A percentile compares a stretch with the other conserved stretches of the same genome.
Conservation (phyloP, 1,140 invertebrate genomes). For the Rhagoletis zephyria region DNA sequence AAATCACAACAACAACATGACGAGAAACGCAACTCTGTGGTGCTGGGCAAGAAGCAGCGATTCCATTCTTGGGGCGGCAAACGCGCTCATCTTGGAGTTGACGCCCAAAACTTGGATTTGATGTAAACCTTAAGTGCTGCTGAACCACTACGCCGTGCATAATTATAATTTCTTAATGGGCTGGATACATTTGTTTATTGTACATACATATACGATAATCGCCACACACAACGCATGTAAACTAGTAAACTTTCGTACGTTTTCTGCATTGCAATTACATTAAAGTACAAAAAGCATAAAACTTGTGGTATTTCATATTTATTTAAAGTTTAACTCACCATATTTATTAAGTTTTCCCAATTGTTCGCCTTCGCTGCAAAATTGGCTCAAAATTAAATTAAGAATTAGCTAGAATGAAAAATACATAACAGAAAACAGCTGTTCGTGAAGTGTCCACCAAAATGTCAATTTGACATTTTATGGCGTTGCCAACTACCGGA, state of each 20-base stretch:
- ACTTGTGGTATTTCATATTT: background rate
- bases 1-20: slow-evolving; percentile 67
- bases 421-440: slow-evolving; percentile 3
- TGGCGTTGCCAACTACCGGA: background rate
- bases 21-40: slow-evolving; percentile 68
- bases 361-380: too few species aligned
- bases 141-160: background rate
- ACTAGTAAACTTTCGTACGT: background rate
- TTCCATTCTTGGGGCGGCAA: slow-evolving; percentile 74
- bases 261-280: slow-evolving; percentile 41
- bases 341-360: background rate
- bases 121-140: background rate
- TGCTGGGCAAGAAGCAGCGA: slow-evolving; percentile 70
- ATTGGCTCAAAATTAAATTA: too few species aligned
- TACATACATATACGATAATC: background rate
- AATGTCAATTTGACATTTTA: background rate
- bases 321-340: background rate
- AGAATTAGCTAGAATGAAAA: too few species aligned
- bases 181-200: slow-evolving; percentile 28
- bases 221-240: background rate
- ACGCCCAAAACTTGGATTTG: slow-evolving; percentile 2
- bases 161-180: background rate
- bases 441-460: background rate
- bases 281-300: slow-evolving; percentile 48
- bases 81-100: slow-evolving; percentile 55